phyloP scores from a whole-genome alignment of 1,140 invertebrate genomes.

The Camponotus vicinus region DNA sequence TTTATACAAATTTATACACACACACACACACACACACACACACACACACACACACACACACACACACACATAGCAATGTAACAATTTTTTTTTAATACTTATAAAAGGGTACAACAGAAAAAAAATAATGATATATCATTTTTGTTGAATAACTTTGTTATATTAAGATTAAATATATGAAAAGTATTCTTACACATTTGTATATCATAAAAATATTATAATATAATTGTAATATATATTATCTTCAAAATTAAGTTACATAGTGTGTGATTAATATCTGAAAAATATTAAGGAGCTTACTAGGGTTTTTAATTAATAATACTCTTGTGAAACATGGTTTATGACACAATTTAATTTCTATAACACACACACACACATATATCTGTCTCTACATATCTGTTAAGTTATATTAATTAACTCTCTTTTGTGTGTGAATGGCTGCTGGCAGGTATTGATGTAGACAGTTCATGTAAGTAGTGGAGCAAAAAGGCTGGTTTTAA shows the following conservation, averaged over 20 bases:
- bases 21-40: not conserved
- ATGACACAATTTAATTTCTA: conserved; percentile 57
- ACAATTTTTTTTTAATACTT: conserved; percentile 2
- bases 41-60: too few relatives aligned
- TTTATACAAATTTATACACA: not conserved
- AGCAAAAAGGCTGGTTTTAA: conserved; percentile 78
- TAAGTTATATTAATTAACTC: conserved; percentile 82
- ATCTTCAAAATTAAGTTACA: not conserved
- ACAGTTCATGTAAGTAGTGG: conserved; percentile 86
- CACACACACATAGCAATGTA: conserved; percentile 9
- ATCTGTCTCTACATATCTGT: conserved; percentile 26
- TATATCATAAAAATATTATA: not conserved
- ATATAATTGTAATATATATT: conserved; percentile 12
- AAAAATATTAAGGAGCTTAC: conserved; percentile 30
- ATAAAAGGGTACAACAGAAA: not conserved
- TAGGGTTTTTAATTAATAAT: conserved; percentile 42
- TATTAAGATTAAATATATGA: not conserved
- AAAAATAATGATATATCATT: not conserved
- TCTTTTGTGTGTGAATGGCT: conserved; percentile 84
- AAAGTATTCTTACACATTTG: not conserved
- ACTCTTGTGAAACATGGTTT: conserved; percentile 49
- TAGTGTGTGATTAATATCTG: not conserved
- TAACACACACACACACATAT: conserved; percentile 1
- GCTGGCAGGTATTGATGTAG: conserved; percentile 86
- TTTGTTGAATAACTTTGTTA: conserved; percentile 20